Percentiles rank a stretch among this genome's conserved stretches.
Evolutionary conservation across 2,888 invertebrate species (phyloP).

Genomic region (Coleophora deauratella): DNA sequence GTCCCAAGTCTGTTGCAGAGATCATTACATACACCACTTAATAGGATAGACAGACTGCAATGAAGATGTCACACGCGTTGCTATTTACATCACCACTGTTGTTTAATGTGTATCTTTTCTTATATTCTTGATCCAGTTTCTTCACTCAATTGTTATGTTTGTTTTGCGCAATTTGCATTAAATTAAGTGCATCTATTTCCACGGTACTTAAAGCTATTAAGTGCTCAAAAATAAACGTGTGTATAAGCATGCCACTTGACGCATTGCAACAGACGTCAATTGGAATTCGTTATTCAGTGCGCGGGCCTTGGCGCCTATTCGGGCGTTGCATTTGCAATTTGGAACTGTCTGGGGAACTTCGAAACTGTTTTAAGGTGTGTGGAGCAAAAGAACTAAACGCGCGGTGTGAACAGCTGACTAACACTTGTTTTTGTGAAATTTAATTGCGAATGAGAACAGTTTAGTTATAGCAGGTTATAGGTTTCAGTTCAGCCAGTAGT

Average conservation of each 20-base stretch:
- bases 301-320: conserved; percentile 41
- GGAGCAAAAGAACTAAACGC: conserved; percentile 23
- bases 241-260: too few relatives aligned
- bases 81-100: background rate
- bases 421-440: too few relatives aligned
- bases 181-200: conserved; percentile 14
- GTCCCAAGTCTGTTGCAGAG: conserved; percentile 5
- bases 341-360: conserved; percentile 12
- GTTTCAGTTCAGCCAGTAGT: too few relatives aligned
- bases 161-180: background rate
- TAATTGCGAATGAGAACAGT: too few relatives aligned
- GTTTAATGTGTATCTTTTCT: too few relatives aligned
- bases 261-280: conserved; percentile 38
- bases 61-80: background rate
- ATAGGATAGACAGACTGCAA: background rate
- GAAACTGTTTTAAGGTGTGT: conserved; percentile 13
- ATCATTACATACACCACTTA: background rate
- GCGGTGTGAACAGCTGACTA: too few relatives aligned
- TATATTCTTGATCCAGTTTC: background rate
- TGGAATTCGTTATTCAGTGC: conserved; percentile 40
- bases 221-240: too few relatives aligned
- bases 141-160: background rate
- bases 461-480: too few relatives aligned
- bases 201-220: conserved; percentile 31
- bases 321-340: conserved; percentile 37